phyloP scores from a whole-genome alignment of 2,888 invertebrate species.

The Ephialtes manifestator region DNA sequence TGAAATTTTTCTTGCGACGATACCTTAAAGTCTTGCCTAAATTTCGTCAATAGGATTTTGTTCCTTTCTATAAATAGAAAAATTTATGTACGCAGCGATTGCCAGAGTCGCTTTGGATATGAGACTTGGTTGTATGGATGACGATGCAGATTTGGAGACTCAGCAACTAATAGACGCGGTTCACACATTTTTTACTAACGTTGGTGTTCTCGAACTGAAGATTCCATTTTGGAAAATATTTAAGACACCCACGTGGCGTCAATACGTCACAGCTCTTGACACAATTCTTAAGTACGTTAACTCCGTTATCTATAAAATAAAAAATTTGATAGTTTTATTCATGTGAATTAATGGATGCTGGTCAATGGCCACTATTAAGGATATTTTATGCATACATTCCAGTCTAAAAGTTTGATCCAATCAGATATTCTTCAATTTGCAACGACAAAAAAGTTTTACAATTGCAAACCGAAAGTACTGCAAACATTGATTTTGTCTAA shows the following conservation, averaged over 20 bases:
- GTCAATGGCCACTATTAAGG: neutral
- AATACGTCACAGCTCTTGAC: slow-evolving; percentile 90
- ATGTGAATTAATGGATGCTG: neutral
- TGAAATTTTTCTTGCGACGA: neutral
- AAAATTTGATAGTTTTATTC: neutral
- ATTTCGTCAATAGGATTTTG: neutral
- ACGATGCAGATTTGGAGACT: slow-evolving; percentile 87
- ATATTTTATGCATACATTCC: no score
- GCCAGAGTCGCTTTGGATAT: slow-evolving; percentile 90
- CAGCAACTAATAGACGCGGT: slow-evolving; percentile 90
- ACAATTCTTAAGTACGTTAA: slow-evolving; percentile 89
- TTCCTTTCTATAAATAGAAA: neutral
- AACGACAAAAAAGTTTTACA: no score
- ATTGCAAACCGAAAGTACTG: no score
- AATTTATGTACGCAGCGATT: slow-evolving; percentile 86
- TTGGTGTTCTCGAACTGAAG: slow-evolving; percentile 89
- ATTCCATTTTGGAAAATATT: slow-evolving; percentile 91
- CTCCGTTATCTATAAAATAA: slow-evolving; percentile 9
- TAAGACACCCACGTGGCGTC: slow-evolving; percentile 88
- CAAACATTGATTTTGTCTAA: no score
- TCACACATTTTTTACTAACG: slow-evolving; percentile 89
- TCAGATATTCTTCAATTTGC: no score
- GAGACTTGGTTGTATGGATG: slow-evolving; percentile 89
- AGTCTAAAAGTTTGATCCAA: no score
- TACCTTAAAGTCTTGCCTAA: neutral